phyloP scores from a whole-genome alignment of 2,888 invertebrate genomes.

The Allolobophora icterica region DNA sequence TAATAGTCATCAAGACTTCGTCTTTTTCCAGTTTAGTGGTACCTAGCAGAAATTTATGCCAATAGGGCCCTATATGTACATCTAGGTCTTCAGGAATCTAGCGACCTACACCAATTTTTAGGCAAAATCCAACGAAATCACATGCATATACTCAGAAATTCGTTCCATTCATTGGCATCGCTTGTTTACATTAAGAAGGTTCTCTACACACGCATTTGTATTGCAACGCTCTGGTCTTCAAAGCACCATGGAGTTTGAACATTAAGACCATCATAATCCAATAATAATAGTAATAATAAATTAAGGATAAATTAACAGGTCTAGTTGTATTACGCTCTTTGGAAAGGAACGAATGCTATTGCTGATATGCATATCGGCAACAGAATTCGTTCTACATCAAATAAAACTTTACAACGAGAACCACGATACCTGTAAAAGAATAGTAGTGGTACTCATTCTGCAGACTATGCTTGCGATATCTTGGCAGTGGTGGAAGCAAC shows the following conservation, averaged over 20 bases:
- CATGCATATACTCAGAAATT: too few species aligned
- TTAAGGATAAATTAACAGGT: background rate
- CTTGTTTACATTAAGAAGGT: background rate
- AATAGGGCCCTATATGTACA: too few species aligned
- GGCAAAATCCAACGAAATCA: too few species aligned
- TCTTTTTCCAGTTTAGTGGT: too few species aligned
- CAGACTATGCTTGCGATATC: background rate
- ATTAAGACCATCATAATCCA: background rate
- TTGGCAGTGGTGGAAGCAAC: background rate
- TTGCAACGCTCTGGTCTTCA: background rate
- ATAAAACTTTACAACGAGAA: too few species aligned
- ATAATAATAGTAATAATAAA: background rate
- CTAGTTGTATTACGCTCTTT: background rate
- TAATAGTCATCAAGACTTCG: too few species aligned
- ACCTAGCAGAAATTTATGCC: too few species aligned
- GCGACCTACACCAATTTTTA: background rate
- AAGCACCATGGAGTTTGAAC: background rate
- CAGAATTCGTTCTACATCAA: too few species aligned
- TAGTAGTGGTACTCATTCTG: background rate
- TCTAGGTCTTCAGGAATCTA: too few species aligned
- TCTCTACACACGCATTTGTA: background rate
- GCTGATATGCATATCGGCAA: too few species aligned
- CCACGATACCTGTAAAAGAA: background rate
- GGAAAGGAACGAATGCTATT: background rate
- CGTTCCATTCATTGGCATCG: background rate